Percentiles rank a stretch among this genome's conserved stretches.
Evolutionary conservation across 2,797 vertebrate species (phyloP).

Genomic region (Anolis apletophallus): DNA sequence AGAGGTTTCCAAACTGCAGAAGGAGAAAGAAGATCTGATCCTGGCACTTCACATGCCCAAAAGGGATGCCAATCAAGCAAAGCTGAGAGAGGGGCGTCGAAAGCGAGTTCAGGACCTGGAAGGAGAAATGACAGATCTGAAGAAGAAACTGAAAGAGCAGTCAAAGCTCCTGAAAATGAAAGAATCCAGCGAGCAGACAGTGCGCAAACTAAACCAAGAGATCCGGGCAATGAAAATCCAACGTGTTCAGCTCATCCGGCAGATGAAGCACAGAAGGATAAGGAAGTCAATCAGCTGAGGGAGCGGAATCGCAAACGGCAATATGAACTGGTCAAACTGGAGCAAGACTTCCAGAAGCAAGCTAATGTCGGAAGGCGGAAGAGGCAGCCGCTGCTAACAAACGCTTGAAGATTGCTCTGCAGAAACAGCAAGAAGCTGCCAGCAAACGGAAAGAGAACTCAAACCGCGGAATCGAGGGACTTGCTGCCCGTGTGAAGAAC

Average conservation of each 20-base stretch:
- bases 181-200: conserved; percentile 87
- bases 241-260: conserved; percentile 92
- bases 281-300: conserved; percentile 94
- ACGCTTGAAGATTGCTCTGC: too few species aligned
- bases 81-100: conserved; percentile 94
- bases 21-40: conserved; percentile 91
- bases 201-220: conserved; percentile 90
- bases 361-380: too few species aligned
- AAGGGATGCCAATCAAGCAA: conserved; percentile 94
- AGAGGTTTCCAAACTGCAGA: conserved; percentile 87
- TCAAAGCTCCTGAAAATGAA: conserved; percentile 94
- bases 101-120: conserved; percentile 95
- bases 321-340: too few species aligned
- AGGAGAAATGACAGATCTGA: conserved; percentile 88
- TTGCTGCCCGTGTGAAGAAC: too few species aligned
- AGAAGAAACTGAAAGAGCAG: conserved; percentile 92
- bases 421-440: too few species aligned
- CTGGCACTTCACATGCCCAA: conserved; percentile 89
- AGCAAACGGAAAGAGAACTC: too few species aligned
- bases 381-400: too few species aligned
- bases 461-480: too few species aligned
- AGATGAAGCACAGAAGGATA: conserved; percentile 95
- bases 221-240: conserved; percentile 93
- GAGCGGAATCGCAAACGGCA: too few species aligned
- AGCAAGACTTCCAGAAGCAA: too few species aligned